phyloP scores from a whole-genome alignment of 2,888 invertebrate species.

The Hymenopus coronatus region DNA sequence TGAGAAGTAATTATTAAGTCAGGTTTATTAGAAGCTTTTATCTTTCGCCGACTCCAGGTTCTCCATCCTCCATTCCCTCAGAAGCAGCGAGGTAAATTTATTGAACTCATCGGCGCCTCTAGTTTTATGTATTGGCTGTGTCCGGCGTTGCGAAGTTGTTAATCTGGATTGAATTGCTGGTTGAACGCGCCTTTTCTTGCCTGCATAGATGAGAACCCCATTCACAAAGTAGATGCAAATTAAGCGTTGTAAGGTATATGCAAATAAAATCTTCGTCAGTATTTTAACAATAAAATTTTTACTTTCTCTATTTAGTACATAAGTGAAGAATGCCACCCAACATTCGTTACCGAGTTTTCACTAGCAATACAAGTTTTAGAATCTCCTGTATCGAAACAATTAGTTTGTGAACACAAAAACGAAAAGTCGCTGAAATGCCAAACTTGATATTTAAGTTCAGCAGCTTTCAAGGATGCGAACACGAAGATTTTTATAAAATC shows the following conservation, averaged over 20 bases:
- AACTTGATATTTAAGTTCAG: too few relatives aligned
- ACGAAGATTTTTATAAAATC: too few relatives aligned
- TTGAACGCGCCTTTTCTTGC: background rate
- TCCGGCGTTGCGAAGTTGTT: background rate
- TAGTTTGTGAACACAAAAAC: too few relatives aligned
- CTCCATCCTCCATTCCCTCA: background rate
- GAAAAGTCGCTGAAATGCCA: too few relatives aligned
- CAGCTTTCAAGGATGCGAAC: too few relatives aligned
- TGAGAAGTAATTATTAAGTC: constrained; percentile 9
- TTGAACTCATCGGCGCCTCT: background rate
- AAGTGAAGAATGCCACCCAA: too few relatives aligned
- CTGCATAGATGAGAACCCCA: background rate
- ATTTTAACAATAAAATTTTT: too few relatives aligned
- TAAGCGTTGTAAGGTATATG: background rate
- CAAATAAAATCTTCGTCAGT: background rate
- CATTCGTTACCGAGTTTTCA: too few relatives aligned
- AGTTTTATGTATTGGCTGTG: background rate
- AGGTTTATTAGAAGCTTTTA: background rate
- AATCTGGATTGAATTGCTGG: background rate
- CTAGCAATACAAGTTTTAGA: too few relatives aligned
- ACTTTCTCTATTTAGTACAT: too few relatives aligned
- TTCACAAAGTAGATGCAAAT: background rate
- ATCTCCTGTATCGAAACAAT: too few relatives aligned
- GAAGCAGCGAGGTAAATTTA: background rate
- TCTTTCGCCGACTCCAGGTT: background rate